These are phyloP conservation scores for Myripristis murdjan DNA, from an alignment of 2,797 vertebrate genomes.

Conservation along the genomic window DNA sequence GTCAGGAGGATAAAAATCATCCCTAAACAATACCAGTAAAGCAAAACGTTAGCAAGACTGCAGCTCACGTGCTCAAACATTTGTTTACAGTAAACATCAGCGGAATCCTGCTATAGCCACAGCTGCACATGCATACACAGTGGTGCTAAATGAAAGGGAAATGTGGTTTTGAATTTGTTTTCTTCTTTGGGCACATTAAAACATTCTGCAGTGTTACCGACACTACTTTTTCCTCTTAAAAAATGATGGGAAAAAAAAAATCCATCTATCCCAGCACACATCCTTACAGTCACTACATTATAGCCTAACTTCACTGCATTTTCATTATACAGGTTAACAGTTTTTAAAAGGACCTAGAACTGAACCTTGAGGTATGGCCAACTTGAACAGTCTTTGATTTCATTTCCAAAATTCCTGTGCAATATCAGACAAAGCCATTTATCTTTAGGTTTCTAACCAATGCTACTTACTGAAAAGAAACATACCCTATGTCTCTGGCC, in stretches of 20 bases:
- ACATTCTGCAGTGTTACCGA: conserved; percentile 15
- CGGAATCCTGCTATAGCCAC: conserved; percentile 21
- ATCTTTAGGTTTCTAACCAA: conserved; percentile 25
- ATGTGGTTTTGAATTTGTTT: conserved; percentile 12
- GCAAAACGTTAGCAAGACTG: background rate
- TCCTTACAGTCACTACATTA: conserved; percentile 50
- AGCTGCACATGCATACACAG: conserved; percentile 37
- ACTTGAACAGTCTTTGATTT: conserved; percentile 32
- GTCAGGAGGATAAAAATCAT: conserved; percentile 6
- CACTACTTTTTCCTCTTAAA: conserved; percentile 21
- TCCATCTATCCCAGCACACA: conserved; percentile 29
- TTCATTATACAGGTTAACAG: too few species aligned
- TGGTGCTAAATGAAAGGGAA: conserved; percentile 25
- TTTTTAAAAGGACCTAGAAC: conserved; percentile 28
- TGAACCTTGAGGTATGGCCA: conserved; percentile 53
- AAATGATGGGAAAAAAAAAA: conserved; percentile 36
- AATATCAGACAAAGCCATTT: conserved; percentile 52
- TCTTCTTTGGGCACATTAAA: conserved; percentile 36
- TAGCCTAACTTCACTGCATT: conserved; percentile 39
- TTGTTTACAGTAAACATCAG: conserved; percentile 17
- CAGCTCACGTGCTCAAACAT: background rate
- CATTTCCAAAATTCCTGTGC: conserved; percentile 58
- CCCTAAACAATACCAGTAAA: conserved; percentile 10
- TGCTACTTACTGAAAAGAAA: conserved; percentile 25
- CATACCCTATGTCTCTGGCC: conserved; percentile 27